A percentile compares a stretch with the other conserved stretches of the same genome.
These are phyloP conservation scores for Spilosoma lubricipeda DNA, from an alignment of 2,888 invertebrate species.

Conservation along the genomic window DNA sequence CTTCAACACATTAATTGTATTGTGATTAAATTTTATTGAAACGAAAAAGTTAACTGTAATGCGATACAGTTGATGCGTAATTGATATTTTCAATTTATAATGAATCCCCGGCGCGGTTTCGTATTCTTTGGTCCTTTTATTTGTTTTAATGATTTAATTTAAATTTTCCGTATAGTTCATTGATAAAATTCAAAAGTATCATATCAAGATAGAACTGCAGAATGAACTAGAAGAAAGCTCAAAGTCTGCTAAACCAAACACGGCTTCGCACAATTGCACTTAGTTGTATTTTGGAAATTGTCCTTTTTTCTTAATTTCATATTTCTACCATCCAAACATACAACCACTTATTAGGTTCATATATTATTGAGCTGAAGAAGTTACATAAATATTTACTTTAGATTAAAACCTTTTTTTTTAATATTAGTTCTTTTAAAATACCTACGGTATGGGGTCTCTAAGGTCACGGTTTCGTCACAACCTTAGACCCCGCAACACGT, in stretches of 20 bases:
- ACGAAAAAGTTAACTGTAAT: constrained; percentile 11
- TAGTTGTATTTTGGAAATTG: background rate
- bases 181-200: background rate
- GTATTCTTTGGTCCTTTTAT: constrained; percentile 2
- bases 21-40: background rate
- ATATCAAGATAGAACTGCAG: background rate
- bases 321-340: background rate
- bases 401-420: background rate
- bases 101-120: background rate
- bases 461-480: constrained; percentile 60
- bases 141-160: background rate
- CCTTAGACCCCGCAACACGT: constrained; percentile 81
- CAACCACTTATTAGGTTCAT: background rate
- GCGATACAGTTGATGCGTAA: background rate
- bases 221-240: background rate
- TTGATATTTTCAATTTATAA: constrained; percentile 9
- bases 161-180: background rate
- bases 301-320: background rate
- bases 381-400: background rate
- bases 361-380: background rate
- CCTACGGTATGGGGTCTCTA: constrained; percentile 54
- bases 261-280: background rate
- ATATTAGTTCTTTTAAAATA: constrained; percentile 7
- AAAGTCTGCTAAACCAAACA: background rate
- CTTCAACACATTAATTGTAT: background rate